Evolutionary conservation across 53 echinoderm and acorn worm genomes (phyloP), one percentile per base, ranked within the genome.

Genomic region (Temnopleurus reevesii): DNA sequence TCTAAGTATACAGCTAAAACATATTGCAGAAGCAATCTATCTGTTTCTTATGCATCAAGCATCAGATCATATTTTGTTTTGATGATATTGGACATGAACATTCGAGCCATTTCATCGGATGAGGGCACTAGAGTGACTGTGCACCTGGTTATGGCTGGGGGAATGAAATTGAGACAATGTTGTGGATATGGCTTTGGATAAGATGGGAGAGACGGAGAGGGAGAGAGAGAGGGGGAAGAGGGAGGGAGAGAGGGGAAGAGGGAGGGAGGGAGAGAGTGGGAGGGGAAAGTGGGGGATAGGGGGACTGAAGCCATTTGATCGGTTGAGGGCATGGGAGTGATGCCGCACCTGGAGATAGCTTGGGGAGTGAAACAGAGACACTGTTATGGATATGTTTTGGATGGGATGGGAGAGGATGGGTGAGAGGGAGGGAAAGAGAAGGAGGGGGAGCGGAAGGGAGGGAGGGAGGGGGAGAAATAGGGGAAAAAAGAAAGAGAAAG

Each of bases 61-160:
- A n/a, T n/a, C n/a, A n/a, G n/a, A n/a, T n/a, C n/a, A n/a, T n/a
- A n/a, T n/a, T n/a, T n/a, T n/a, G 36, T 71, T 36, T 21, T n/a
- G 71, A 71, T 21, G 71, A 71, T 71, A 71, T 71, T 41, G 41
- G 41, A 41, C 71, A n/a, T n/a, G n/a, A n/a, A 19, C 41, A n/a
- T 71, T 34, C 6, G 34, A 17, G 71, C 41, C 71, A 71, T 71
- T 71, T 18, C 36, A 71, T 71, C 43, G 71, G 71, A 36, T 71
- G 71, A 41, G 41, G 71, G 71, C 71, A 71, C 21, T n/a, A 2
- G 71, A 38, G n/a, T 71, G 43, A 36, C 38, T 27, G 36, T 71
- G 71, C 71, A 71, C 71, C 71, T 71, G 71, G 71, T 0, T 35
- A 71, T 71, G 71, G 38, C 71, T 21, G 36, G 71, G 71, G 71